Conservation (phyloP, 1,140 invertebrate genomes). For the Zaprionus inermis region DNA sequence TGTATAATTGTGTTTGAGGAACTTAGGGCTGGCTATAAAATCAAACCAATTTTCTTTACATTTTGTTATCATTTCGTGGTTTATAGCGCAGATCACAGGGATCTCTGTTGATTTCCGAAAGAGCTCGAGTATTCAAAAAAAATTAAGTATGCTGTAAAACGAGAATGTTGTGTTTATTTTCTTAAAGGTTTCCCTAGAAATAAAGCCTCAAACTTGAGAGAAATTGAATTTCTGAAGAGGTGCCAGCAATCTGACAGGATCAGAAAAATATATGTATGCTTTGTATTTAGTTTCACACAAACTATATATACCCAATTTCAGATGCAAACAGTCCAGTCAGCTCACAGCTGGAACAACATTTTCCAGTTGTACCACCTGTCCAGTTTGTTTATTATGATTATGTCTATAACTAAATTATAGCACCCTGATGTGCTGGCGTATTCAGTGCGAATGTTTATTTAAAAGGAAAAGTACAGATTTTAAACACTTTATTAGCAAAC, state of each 20-base stretch:
- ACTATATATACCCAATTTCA: not conserved
- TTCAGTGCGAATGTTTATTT: not conserved
- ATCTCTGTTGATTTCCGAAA: not conserved
- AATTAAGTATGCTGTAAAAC: not conserved
- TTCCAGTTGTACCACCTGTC: not conserved
- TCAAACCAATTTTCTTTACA: not conserved
- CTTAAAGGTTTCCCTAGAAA: not conserved
- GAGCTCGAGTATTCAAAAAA: not conserved
- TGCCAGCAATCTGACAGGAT: no score
- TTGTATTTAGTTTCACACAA: not conserved
- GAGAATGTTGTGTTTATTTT: not conserved
- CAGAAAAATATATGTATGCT: not conserved
- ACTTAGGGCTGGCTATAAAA: not conserved
- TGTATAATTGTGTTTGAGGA: not conserved
- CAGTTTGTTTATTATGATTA: conserved; percentile 1
- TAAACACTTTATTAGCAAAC: not conserved
- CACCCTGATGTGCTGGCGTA: not conserved
- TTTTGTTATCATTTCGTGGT: not conserved
- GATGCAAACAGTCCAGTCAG: no score
- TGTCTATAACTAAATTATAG: conserved; percentile 5
- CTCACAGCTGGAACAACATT: no score
- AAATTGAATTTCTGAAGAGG: not conserved
- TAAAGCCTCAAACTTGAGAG: no score
- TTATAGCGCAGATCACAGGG: not conserved
- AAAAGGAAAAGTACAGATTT: not conserved